Evolutionary conservation across 2,113 vertebrate species (phyloP).

Genomic region (Polypterus senegalus): DNA sequence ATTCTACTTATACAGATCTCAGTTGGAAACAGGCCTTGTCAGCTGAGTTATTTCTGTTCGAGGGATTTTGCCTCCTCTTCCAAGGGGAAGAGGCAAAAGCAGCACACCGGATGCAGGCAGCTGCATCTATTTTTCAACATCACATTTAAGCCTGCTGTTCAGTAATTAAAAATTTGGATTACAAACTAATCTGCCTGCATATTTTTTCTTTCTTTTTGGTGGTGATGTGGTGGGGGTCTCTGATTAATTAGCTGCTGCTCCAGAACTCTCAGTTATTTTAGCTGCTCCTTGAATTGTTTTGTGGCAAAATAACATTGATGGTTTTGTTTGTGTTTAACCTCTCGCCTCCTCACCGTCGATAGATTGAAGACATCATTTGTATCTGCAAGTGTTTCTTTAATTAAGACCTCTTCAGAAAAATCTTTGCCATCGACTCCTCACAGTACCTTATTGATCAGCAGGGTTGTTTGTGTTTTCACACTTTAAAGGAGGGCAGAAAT

Average conservation of each 20-base stretch:
- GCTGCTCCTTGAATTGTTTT: conserved; percentile 39
- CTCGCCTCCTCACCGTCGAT: conserved; percentile 52
- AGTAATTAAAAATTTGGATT: conserved; percentile 34
- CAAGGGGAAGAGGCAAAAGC: conserved; percentile 16
- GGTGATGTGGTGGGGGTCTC: too few relatives aligned
- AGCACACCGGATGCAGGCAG: conserved; percentile 15
- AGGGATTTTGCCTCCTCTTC: conserved; percentile 17
- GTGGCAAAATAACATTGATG: conserved; percentile 57
- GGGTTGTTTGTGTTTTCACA: conserved; percentile 58
- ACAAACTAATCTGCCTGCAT: conserved; percentile 36
- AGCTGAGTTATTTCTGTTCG: conserved; percentile 31
- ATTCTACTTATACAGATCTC: conserved; percentile 67
- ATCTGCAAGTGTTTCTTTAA: conserved; percentile 93
- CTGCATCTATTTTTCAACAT: conserved; percentile 34
- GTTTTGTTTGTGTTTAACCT: conserved; percentile 57
- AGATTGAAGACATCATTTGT: conserved; percentile 88
- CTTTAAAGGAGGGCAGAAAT: conserved; percentile 52
- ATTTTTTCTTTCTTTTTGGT: too few relatives aligned
- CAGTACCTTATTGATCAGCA: conserved; percentile 75
- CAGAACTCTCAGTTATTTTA: conserved; percentile 31
- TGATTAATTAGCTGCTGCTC: conserved; percentile 33
- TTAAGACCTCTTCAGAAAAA: conserved; percentile 87
- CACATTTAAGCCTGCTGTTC: conserved; percentile 31
- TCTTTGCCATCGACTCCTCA: conserved; percentile 85
- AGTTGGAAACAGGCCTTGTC: conserved; percentile 47